Evolutionary conservation across 2,797 vertebrate species (phyloP).

Genomic region (Merluccius polli): DNA sequence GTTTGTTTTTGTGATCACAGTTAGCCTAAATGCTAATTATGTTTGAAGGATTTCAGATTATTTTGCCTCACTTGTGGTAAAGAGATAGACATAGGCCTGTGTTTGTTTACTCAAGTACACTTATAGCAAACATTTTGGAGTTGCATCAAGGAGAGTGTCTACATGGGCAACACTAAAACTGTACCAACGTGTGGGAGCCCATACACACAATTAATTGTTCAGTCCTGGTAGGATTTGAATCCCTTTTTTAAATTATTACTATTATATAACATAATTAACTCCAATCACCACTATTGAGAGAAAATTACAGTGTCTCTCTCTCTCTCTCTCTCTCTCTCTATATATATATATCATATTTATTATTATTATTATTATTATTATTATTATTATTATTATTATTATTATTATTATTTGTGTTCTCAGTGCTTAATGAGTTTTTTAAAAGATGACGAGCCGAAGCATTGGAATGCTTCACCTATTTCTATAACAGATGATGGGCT

Average conservation of each 20-base stretch:
- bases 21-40: not conserved
- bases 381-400: not conserved
- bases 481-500: slow-evolving; percentile 1
- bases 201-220: not conserved
- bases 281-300: too few species aligned
- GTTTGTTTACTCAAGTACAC: not conserved
- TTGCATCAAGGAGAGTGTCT: not conserved
- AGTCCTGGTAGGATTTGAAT: not conserved
- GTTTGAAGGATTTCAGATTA: not conserved
- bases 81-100: not conserved
- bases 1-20: slow-evolving; percentile 1
- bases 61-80: not conserved
- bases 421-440: not conserved
- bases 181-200: not conserved
- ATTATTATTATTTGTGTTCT: not conserved
- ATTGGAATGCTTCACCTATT: not conserved
- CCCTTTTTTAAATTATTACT: not conserved
- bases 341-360: slow-evolving; percentile 1
- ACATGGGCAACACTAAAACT: not conserved
- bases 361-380: not conserved
- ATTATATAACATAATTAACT: not conserved
- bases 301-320: too few species aligned
- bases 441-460: not conserved
- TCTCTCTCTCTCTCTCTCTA: not conserved
- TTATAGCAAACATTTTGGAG: not conserved